These are phyloP conservation scores for Syngnathus rostellatus DNA, from an alignment of 2,797 vertebrate genomes.

Conservation along the genomic window DNA sequence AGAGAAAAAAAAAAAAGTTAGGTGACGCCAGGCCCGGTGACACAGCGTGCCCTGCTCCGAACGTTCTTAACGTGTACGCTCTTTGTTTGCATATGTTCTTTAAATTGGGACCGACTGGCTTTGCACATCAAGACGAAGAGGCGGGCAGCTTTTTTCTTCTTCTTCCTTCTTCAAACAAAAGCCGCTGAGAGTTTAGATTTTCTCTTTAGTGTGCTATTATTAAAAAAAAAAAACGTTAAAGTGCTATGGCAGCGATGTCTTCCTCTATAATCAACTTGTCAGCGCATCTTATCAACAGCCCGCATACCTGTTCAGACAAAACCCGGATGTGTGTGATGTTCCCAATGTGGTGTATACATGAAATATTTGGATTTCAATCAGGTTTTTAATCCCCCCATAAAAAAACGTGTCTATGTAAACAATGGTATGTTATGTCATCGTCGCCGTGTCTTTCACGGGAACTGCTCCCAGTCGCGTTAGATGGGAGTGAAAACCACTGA, in stretches of 20 bases:
- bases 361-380: too few relatives aligned
- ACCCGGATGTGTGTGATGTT: constrained; percentile 42
- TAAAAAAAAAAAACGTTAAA: constrained; percentile 38
- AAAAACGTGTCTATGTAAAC: not conserved
- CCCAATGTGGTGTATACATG: constrained; percentile 1
- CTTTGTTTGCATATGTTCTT: constrained; percentile 17
- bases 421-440: constrained; percentile 42
- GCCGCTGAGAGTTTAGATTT: constrained; percentile 14
- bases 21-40: constrained; percentile 3
- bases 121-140: constrained; percentile 7
- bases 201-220: constrained; percentile 18
- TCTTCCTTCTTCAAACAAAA: constrained; percentile 4
- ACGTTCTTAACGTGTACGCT: not conserved
- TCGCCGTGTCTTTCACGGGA: constrained; percentile 41
- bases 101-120: constrained; percentile 13
- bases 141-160: not conserved
- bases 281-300: constrained; percentile 43
- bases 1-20: not conserved
- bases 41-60: not conserved
- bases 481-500: not conserved
- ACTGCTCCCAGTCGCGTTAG: constrained; percentile 19
- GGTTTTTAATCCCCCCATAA: too few relatives aligned
- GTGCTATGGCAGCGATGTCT: constrained; percentile 37
- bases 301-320: constrained; percentile 55
- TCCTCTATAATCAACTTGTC: constrained; percentile 54